A percentile compares a stretch with the other conserved stretches of the same genome.
These are phyloP conservation scores for Andrena flavipes DNA, from an alignment of 2,888 invertebrate genomes.

Conservation along the genomic window DNA sequence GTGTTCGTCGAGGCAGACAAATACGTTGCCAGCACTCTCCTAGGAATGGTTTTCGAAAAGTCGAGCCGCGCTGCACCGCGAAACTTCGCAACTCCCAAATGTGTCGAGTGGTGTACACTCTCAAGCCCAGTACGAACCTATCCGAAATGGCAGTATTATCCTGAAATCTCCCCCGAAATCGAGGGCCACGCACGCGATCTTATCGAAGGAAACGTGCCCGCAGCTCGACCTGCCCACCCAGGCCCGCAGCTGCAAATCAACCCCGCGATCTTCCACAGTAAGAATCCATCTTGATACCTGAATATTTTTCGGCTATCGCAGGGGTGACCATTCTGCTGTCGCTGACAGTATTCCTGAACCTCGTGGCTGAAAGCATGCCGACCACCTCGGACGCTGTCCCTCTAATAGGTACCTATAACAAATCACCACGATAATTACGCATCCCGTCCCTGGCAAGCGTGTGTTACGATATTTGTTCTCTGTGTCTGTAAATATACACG, in stretches of 20 bases:
- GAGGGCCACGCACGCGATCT: slow-evolving; percentile 1
- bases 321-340: slow-evolving; percentile 98
- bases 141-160: not conserved
- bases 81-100: not conserved
- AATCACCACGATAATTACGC: slow-evolving; percentile 59
- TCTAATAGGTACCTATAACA: slow-evolving; percentile 88
- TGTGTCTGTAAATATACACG: slow-evolving; percentile 63
- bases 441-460: slow-evolving; percentile 68
- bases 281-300: slow-evolving; percentile 31
- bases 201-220: slow-evolving; percentile 9
- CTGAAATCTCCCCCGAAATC: slow-evolving; percentile 1
- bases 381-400: slow-evolving; percentile 93
- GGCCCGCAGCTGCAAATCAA: not conserved
- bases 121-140: not conserved
- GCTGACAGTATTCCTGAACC: slow-evolving; percentile 98
- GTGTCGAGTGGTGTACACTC: not conserved
- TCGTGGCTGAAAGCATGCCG: slow-evolving; percentile 98
- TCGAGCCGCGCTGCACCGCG: not conserved
- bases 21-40: not conserved
- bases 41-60: slow-evolving; percentile 4
- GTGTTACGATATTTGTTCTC: slow-evolving; percentile 65
- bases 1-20: slow-evolving; percentile 1
- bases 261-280: not conserved
- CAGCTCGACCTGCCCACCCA: too few species aligned
- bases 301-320: slow-evolving; percentile 85